phyloP scores from a whole-genome alignment of 2,888 invertebrate species.

The Parnassius apollo region DNA sequence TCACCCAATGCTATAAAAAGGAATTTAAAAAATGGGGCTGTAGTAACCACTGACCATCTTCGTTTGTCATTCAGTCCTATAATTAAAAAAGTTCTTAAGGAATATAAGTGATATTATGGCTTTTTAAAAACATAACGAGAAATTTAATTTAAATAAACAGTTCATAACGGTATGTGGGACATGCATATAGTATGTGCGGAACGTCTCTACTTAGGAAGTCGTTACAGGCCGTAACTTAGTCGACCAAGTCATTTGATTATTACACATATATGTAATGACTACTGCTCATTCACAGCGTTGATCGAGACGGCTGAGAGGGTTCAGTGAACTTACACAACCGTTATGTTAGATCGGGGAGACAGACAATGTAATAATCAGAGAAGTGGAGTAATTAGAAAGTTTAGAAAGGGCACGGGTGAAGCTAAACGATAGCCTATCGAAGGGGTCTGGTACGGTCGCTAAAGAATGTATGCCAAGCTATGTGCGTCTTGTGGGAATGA shows the following conservation, averaged over 20 bases:
- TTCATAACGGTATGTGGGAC: neutral
- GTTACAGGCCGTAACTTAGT: constrained; percentile 36
- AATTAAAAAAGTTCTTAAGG: too few species aligned
- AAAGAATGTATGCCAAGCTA: constrained; percentile 20
- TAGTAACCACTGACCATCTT: too few species aligned
- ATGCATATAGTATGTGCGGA: constrained; percentile 53
- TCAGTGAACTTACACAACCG: constrained; percentile 57
- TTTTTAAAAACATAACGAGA: too few species aligned
- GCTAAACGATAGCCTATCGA: constrained; percentile 26
- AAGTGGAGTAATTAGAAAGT: constrained; percentile 32
- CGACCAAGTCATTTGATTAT: constrained; percentile 38
- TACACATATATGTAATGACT: constrained; percentile 54
- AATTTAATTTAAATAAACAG: too few species aligned
- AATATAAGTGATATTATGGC: too few species aligned
- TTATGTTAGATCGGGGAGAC: constrained; percentile 54
- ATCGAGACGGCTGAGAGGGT: constrained; percentile 41
- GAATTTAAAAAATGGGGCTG: too few species aligned
- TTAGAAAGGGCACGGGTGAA: constrained; percentile 23
- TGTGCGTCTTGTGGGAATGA: constrained; percentile 18
- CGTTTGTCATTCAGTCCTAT: too few species aligned
- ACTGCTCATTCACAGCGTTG: constrained; percentile 58
- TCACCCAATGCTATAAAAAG: too few species aligned
- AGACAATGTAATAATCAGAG: constrained; percentile 35
- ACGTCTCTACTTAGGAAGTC: constrained; percentile 62
- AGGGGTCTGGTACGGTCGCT: constrained; percentile 11